Evolutionary conservation across 2,888 invertebrate species (phyloP), one percentile per base, ranked within the genome.

Genomic region (Ormyrus nitidulus): DNA sequence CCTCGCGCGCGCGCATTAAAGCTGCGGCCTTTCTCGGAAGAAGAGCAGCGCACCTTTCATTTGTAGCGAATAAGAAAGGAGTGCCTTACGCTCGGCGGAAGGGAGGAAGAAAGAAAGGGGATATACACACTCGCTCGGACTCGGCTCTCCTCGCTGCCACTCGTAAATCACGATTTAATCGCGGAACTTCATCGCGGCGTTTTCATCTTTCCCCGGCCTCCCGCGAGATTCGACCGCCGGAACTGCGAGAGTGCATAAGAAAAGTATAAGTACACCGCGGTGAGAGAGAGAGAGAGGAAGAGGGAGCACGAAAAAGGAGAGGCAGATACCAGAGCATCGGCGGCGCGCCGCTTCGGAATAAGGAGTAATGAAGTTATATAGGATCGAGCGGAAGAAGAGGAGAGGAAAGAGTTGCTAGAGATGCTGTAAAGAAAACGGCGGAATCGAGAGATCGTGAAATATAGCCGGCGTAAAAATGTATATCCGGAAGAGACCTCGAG

Each of bases 111-210:
- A 65, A 13, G 56, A 53, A 19, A 58, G 62, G 56, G 62, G 34
- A 34, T 34, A 34, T 1, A 65, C n/a, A 68, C 54, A 46, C 68
- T 65, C 62, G 68, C 34, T 34, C 34, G 34, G 34, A 4, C 34
- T 34, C 34, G 0, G 51, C 34, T 19, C 19, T 19, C 19, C 19
- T 1, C 61, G 76, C 54, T 34, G 68, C 48, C 68, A 46, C 70
- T 74, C 81, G 73, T 81, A 81, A 81, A 81, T 81, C 81, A 81
- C 81, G 71, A 78, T 78, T 81, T 81, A 81, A 81, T 81, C 81
- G 78, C 56, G 66, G 11, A 13, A 62, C 71, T 62, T 78, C 69
- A 81, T 81, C 75, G 77, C 34, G 34, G 34, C 80, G 46, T 77
- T 77, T 80, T 77, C 77, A 77, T 77, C 53, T 77, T 54, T 72